Conservation (phyloP, 2,797 vertebrate genomes). For the Tokudaia muenninki region DNA sequence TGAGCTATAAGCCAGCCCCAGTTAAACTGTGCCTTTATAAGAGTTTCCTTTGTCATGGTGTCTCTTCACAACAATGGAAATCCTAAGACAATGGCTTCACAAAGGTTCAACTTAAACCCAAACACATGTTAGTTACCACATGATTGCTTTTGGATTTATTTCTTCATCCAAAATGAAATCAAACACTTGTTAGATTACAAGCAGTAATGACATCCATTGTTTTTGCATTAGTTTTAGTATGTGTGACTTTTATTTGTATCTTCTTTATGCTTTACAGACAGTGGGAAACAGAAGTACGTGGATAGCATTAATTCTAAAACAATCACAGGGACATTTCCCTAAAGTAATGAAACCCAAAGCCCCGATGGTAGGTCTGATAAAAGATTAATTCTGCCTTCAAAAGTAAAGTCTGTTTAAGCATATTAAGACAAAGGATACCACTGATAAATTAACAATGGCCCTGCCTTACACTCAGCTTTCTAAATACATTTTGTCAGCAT, state of each 20-base stretch:
- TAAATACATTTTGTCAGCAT: slow-evolving; percentile 66
- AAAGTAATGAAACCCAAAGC: slow-evolving; percentile 76
- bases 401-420: slow-evolving; percentile 72
- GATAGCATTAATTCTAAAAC: slow-evolving; percentile 69
- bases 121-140: slow-evolving; percentile 23
- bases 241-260: slow-evolving; percentile 21
- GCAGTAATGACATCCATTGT: not conserved
- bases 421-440: slow-evolving; percentile 67
- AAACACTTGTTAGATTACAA: slow-evolving; percentile 53
- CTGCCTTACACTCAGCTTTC: slow-evolving; percentile 57
- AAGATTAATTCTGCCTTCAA: slow-evolving; percentile 80
- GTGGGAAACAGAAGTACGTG: slow-evolving; percentile 50
- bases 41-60: not conserved
- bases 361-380: slow-evolving; percentile 69
- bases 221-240: slow-evolving; percentile 57
- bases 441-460: slow-evolving; percentile 79
- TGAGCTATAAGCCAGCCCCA: not conserved
- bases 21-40: not conserved
- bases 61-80: not conserved
- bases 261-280: slow-evolving; percentile 67
- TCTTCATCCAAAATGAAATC: slow-evolving; percentile 45
- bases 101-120: not conserved
- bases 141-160: slow-evolving; percentile 56
- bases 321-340: slow-evolving; percentile 69
- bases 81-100: not conserved